Conservation (phyloP, 2,888 invertebrate genomes). For the Torymus tubicola region DNA sequence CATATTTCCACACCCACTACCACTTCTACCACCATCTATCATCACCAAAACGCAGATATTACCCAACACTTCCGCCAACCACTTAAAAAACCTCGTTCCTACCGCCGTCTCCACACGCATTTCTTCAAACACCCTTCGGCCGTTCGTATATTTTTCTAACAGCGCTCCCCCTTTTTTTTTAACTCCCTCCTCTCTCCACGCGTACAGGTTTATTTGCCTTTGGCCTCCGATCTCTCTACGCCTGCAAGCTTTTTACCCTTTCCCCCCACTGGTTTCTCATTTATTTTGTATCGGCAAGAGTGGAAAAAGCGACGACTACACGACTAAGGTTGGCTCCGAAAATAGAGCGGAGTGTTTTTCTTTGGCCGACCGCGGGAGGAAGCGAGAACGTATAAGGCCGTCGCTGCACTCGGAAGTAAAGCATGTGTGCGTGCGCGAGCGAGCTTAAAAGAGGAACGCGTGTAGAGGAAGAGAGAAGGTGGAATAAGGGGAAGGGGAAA, state of each 20-base stretch:
- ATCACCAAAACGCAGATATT: too few species aligned
- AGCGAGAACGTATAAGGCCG: not conserved
- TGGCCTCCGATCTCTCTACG: not conserved
- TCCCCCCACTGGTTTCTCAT: constrained; percentile 12
- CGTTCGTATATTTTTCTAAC: not conserved
- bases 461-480: too few species aligned
- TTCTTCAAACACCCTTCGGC: not conserved
- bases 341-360: constrained; percentile 43
- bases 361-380: not conserved
- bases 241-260: not conserved
- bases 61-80: too few species aligned
- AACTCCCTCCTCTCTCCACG: not conserved
- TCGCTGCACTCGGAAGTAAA: not conserved
- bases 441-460: too few species aligned
- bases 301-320: not conserved
- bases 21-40: too few species aligned
- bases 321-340: constrained; percentile 5
- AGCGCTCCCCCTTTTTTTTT: constrained; percentile 9
- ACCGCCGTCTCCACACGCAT: not conserved
- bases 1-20: too few species aligned
- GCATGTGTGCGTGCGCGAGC: too few species aligned
- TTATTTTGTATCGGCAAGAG: constrained; percentile 44
- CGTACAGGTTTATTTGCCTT: constrained; percentile 39
- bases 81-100: too few species aligned
- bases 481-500: too few species aligned